Evolutionary conservation across 2,888 invertebrate species (phyloP), one percentile per base, ranked within the genome.

Genomic region (Myathropa florea): DNA sequence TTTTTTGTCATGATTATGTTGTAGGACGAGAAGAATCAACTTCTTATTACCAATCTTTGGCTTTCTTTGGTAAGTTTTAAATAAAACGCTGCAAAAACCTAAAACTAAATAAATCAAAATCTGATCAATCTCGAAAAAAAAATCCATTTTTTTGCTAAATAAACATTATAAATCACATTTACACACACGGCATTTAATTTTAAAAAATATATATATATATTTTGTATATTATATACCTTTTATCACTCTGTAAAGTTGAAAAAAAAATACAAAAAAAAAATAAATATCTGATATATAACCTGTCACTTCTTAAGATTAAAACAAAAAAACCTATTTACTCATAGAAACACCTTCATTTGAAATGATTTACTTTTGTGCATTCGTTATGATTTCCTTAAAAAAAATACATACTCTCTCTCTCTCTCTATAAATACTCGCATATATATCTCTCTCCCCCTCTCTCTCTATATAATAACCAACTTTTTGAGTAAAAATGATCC

Each of bases 1-100:
- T 90, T 90, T 88, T 85, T 88, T 88, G 89, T 88, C 88, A 89
- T 89, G 88, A 89, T 89, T 89, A 84, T 89, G 91, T 94, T 94
- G 95, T 96, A 97, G 97, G 97, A 97, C 95, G 97, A 97, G 96
- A 97, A 97, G 96, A 97, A 97, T 95, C 97, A 97, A 96, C 96
- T 97, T 95, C 96, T 97, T 95, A 96, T 97, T 94, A 96, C 97
- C 95, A 97, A 97, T 95, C 96, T 97, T 95, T 97, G 97, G 97
- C 96, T 97, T 95, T 96, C 97, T 95, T 96, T 97, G 96, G 97
- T 97, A 96, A 97, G 97, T 97, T 91, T 89, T 79, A 90, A 93
- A 94, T 93, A 92, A 92, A 90, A 93, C 91, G 94, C 91, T 94
- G 89, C 89, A 89, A 87, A 88, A 89, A 84, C 89, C 60, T 68